These are phyloP conservation scores for Papilio gigon DNA, from an alignment of 2,888 invertebrate species.

Conservation along the genomic window DNA sequence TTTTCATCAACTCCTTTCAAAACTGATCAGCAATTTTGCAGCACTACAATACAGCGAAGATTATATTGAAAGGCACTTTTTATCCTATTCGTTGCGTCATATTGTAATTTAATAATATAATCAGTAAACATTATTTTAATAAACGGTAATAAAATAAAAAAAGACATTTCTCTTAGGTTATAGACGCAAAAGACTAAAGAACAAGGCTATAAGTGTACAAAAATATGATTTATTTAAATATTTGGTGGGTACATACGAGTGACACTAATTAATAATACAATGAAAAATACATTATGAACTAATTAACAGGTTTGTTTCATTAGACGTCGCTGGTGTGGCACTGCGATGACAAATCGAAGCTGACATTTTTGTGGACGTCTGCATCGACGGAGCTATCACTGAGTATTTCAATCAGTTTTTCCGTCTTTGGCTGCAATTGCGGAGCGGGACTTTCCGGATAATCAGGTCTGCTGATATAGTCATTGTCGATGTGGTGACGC, in stretches of 20 bases:
- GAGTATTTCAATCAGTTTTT: constrained; percentile 65
- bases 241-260: constrained; percentile 38
- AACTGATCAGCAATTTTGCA: constrained; percentile 17
- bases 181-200: no score
- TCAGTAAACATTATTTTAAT: not conserved
- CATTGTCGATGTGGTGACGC: constrained; percentile 61
- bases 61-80: constrained; percentile 12
- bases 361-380: constrained; percentile 62
- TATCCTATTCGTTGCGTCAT: not conserved
- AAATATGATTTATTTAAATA: constrained; percentile 28
- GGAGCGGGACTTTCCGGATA: constrained; percentile 70
- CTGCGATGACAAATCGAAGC: constrained; percentile 59
- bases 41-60: constrained; percentile 4
- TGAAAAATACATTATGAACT: constrained; percentile 24
- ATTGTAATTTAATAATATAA: not conserved
- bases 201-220: constrained; percentile 15
- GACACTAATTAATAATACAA: constrained; percentile 26
- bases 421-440: constrained; percentile 58
- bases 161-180: no score
- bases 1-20: constrained; percentile 17
- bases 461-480: constrained; percentile 69
- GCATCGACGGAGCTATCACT: constrained; percentile 53
- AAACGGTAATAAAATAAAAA: not conserved
- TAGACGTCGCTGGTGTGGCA: constrained; percentile 66
- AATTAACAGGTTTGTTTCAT: constrained; percentile 27